These are phyloP conservation scores for Petrocephalus microphthalmus DNA, from an alignment of 2,113 vertebrate genomes.

Conservation along the genomic window DNA sequence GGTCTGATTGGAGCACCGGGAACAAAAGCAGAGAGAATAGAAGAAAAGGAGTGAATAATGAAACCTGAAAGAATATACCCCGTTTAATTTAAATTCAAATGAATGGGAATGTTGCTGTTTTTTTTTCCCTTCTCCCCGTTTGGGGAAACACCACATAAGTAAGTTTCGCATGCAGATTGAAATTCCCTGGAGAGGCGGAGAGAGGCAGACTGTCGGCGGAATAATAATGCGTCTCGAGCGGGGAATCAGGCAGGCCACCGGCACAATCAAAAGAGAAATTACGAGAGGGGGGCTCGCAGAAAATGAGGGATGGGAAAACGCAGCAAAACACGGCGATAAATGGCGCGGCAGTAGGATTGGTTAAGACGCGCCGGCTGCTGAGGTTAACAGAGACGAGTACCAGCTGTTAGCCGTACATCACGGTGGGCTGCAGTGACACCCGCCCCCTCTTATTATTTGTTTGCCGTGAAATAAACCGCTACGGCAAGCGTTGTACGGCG, in stretches of 20 bases:
- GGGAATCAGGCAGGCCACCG: not conserved
- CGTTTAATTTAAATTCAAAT: constrained; percentile 13
- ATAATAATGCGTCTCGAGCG: not conserved
- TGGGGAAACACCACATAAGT: not conserved
- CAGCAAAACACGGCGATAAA: not conserved
- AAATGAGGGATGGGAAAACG: not conserved
- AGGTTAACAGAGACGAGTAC: not conserved
- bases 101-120: not conserved
- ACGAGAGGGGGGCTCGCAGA: not conserved
- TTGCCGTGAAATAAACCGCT: not conserved
- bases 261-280: constrained; percentile 3
- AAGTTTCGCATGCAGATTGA: constrained; percentile 13
- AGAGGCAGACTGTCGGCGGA: not conserved
- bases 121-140: not conserved
- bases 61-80: constrained; percentile 7
- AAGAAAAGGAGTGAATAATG: not conserved
- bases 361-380: not conserved
- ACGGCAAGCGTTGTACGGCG: not conserved
- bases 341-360: not conserved
- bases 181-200: not conserved
- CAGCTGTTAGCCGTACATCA: not conserved
- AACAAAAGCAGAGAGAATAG: constrained; percentile 2
- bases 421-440: not conserved
- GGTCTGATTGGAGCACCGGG: not conserved
- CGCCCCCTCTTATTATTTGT: not conserved